phyloP scores from a whole-genome alignment of 2,797 vertebrate genomes.

The Danio kyathit region DNA sequence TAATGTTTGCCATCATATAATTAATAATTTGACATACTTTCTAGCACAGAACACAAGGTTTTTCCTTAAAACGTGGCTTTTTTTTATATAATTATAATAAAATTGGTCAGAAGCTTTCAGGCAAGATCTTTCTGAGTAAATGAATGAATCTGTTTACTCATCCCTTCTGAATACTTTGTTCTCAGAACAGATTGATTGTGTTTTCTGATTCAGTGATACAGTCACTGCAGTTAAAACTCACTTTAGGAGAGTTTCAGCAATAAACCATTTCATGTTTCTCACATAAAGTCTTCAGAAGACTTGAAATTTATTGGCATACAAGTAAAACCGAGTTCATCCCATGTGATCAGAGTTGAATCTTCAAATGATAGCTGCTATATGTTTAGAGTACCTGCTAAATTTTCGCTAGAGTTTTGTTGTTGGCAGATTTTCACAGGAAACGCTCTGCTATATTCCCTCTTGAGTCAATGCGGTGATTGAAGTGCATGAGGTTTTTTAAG shows the following conservation, averaged over 20 bases:
- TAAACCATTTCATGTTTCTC: background rate
- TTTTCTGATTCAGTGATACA: background rate
- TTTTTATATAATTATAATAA: background rate
- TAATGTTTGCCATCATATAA: background rate
- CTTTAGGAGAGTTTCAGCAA: background rate
- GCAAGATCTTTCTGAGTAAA: too few relatives aligned
- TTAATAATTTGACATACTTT: background rate
- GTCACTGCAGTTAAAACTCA: background rate
- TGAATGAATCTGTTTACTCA: background rate
- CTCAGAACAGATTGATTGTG: too few relatives aligned
- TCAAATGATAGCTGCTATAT: background rate
- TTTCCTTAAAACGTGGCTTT: background rate
- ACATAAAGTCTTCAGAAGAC: background rate
- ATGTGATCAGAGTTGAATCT: slow-evolving; percentile 4
- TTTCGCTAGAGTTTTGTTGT: background rate
- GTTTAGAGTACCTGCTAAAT: background rate
- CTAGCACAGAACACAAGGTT: background rate
- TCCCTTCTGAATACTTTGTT: background rate
- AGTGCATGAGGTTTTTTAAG: slow-evolving; percentile 1
- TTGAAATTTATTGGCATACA: background rate
- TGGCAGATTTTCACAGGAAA: slow-evolving; percentile 10
- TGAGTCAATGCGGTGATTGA: slow-evolving; percentile 18
- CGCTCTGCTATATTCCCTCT: background rate
- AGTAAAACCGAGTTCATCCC: background rate
- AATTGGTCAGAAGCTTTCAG: background rate